phyloP scores from a whole-genome alignment of 2,797 vertebrate species.

The Gobio occitaniae region DNA sequence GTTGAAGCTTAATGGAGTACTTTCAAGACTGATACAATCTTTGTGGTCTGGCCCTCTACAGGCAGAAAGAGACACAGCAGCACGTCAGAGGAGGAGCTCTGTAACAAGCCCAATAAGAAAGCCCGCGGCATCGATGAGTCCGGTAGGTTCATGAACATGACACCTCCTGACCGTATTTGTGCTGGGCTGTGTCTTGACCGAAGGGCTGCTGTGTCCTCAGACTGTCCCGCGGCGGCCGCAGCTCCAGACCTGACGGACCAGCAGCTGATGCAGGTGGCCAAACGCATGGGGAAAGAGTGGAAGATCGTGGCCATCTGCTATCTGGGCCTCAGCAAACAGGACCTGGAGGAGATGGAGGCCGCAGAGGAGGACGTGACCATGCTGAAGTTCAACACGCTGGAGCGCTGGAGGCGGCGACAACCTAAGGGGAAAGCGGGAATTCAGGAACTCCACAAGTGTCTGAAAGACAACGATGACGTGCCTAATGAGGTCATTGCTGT shows the following conservation, averaged over 20 bases:
- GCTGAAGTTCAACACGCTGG: constrained; percentile 80
- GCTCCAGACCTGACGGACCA: constrained; percentile 72
- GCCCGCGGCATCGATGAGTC: constrained; percentile 66
- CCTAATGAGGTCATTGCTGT: constrained; percentile 73
- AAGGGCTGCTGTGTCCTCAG: constrained; percentile 61
- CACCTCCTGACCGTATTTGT: background rate
- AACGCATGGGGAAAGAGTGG: constrained; percentile 82
- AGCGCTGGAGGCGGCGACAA: constrained; percentile 77
- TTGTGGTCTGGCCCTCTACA: constrained; percentile 18
- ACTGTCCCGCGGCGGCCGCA: constrained; percentile 54
- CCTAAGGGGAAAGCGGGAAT: constrained; percentile 69
- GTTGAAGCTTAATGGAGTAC: background rate
- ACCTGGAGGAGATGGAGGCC: constrained; percentile 78
- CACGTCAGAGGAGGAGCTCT: constrained; percentile 72
- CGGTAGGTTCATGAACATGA: constrained; percentile 67
- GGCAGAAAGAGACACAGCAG: constrained; percentile 72
- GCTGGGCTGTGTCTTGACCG: background rate
- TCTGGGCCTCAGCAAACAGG: constrained; percentile 74
- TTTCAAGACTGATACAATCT: too few species aligned
- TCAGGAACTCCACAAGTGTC: constrained; percentile 61
- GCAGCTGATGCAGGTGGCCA: constrained; percentile 82
- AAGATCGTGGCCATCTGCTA: constrained; percentile 78
- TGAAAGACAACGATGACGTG: constrained; percentile 71
- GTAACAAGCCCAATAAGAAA: constrained; percentile 72
- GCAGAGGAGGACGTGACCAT: constrained; percentile 74